Percentiles rank a stretch among this genome's conserved stretches.
These are phyloP conservation scores for Amphiprion percula DNA, from an alignment of 2,113 vertebrate genomes.

Conservation along the genomic window DNA sequence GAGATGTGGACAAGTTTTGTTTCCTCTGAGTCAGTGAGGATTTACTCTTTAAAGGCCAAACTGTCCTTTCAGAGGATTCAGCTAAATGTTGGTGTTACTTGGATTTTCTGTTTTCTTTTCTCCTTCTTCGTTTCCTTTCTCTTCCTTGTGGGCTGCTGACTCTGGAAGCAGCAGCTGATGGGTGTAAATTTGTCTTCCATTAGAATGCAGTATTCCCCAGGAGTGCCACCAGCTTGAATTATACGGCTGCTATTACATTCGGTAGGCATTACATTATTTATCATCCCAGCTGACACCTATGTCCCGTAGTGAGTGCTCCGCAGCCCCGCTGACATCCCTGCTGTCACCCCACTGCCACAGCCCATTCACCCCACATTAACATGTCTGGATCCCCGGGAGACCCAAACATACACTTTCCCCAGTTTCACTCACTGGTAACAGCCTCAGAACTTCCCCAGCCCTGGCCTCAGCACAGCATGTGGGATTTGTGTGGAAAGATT, in stretches of 20 bases:
- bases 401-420: slow-evolving; percentile 36
- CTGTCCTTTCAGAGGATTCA: not conserved
- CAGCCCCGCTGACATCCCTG: slow-evolving; percentile 55
- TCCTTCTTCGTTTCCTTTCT: not conserved
- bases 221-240: slow-evolving; percentile 59
- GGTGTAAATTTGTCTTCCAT: slow-evolving; percentile 53
- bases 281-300: slow-evolving; percentile 64
- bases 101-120: not conserved
- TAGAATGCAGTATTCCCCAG: slow-evolving; percentile 41
- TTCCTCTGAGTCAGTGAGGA: not conserved
- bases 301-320: slow-evolving; percentile 45
- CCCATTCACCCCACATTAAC: slow-evolving; percentile 58
- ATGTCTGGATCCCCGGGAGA: slow-evolving; percentile 33
- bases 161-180: slow-evolving; percentile 16
- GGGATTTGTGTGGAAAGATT: slow-evolving; percentile 39
- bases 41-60: not conserved
- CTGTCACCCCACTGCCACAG: slow-evolving; percentile 45
- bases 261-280: slow-evolving; percentile 70
- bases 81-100: not conserved
- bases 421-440: slow-evolving; percentile 12
- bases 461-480: not conserved
- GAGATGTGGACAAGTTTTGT: not conserved
- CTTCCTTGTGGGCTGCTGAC: slow-evolving; percentile 7
- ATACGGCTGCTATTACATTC: slow-evolving; percentile 58
- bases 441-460: slow-evolving; percentile 4